Evolutionary conservation across 2,797 vertebrate genomes (phyloP), one percentile per base, ranked within the genome.

Genomic region (Apodemus agrarius): DNA sequence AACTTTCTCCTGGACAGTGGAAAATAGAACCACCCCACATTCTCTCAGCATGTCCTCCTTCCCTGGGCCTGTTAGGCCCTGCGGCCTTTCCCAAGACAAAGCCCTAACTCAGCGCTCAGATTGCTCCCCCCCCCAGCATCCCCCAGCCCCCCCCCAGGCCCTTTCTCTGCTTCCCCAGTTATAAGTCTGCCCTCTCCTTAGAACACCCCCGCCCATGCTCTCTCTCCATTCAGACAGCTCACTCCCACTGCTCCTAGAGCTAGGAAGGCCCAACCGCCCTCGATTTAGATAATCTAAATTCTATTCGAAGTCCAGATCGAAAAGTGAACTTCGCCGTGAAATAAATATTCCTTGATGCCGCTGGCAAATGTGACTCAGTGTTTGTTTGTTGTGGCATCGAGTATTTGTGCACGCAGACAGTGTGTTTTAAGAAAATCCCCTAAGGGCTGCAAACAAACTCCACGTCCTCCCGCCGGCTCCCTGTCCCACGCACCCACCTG

Each of bases 381-480:
- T 40, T 59, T 59, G 85, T 31, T 49, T 65, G 22, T 76, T 72
- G 17, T 37, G 19, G 87, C 46, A 72, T 37, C 94, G 94, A 54
- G 69, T 43, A 91, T 76, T 37, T 93, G 85, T 82, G 24, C 37
- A 54, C 22, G 29, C 59, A 76, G 37, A 63, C 3, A 78, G 72
- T 31, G 26, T 94, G 31, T 88, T 94, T 88, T 43, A 94, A 91
- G 93, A 17, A 85, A 72, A 92, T 29, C 61, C 59, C n/a, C 87
- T 24, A 69, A 5, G n/a, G 61, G 67, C n/a, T 94, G 9, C 37
- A 34, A 46, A 86, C 52, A 96, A 93, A 91, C 31, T 89, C n/a
- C 69, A 31, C 79, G 78, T 78, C 69, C 84, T 59, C 89, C 67
- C 46, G 83, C 14, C 2, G 29, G 24, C n/a, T 43, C 37, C 19